A percentile compares a stretch with the other conserved stretches of the same genome.
Conservation (phyloP, 2,888 invertebrate genomes). For the Thymelicus acteon region DNA sequence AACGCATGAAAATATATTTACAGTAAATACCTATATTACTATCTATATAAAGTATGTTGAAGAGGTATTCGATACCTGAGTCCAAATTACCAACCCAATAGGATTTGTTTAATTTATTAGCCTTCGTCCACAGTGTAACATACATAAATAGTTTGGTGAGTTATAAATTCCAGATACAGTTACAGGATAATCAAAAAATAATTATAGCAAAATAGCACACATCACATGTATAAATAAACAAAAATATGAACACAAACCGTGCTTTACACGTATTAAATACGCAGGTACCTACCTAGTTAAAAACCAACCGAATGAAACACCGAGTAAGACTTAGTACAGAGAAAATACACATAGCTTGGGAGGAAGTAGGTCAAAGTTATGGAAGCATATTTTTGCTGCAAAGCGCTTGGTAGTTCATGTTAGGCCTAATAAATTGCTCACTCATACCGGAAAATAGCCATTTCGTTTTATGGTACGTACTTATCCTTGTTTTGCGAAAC, state of each 20-base stretch:
- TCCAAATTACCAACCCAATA: no score
- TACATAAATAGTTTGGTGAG: no score
- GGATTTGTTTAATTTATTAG: neutral
- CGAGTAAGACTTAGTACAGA: conserved; percentile 8
- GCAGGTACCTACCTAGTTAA: neutral
- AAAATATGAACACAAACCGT: neutral
- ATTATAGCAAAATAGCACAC: neutral
- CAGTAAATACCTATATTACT: no score
- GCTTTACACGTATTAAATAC: no score
- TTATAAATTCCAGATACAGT: no score
- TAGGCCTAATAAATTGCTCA: conserved; percentile 20
- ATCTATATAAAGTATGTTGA: no score
- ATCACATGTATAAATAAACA: neutral
- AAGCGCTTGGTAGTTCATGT: conserved; percentile 25
- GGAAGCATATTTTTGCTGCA: conserved; percentile 29
- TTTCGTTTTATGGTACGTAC: conserved; percentile 16
- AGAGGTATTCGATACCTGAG: no score
- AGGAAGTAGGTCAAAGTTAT: conserved; percentile 35
- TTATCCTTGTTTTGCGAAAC: conserved; percentile 1
- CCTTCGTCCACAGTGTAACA: neutral
- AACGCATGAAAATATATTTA: no score
- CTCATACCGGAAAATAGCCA: conserved; percentile 10
- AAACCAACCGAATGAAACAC: conserved; percentile 2
- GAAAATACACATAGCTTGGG: conserved; percentile 19
- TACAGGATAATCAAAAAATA: neutral